phyloP scores from a whole-genome alignment of 2,888 invertebrate species.

The Meta bourneti region DNA sequence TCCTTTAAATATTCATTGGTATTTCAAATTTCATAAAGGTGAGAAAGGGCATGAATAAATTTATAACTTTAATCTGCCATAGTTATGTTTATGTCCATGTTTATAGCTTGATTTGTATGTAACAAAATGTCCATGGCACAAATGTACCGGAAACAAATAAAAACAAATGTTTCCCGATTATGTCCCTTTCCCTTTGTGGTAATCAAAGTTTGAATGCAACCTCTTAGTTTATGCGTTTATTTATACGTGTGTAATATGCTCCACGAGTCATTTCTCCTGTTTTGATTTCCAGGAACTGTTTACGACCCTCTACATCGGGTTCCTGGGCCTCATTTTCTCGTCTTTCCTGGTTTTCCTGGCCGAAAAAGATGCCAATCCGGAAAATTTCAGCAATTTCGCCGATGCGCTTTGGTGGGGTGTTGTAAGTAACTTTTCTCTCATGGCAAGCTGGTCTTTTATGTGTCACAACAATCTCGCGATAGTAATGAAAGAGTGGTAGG shows the following conservation, averaged over 20 bases:
- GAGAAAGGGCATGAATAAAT: too few relatives aligned
- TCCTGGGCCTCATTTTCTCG: conserved; percentile 95
- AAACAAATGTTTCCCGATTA: neutral
- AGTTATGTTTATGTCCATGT: too few relatives aligned
- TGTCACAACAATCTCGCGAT: neutral
- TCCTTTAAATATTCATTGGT: too few relatives aligned
- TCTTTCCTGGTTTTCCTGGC: conserved; percentile 96
- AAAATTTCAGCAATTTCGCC: conserved; percentile 92
- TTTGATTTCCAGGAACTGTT: conserved; percentile 88
- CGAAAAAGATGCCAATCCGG: conserved; percentile 91
- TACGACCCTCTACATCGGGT: conserved; percentile 96
- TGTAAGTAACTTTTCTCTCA: conserved; percentile 85
- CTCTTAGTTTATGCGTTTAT: neutral
- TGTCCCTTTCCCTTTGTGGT: neutral
- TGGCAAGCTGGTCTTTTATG: neutral
- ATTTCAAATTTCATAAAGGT: too few relatives aligned
- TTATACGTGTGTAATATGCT: neutral
- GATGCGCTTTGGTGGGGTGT: conserved; percentile 98
- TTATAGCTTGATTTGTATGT: too few relatives aligned
- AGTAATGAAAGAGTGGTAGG: too few relatives aligned
- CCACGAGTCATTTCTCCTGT: conserved; percentile 27
- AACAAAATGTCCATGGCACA: too few relatives aligned
- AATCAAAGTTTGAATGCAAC: neutral
- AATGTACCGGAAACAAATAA: too few relatives aligned
- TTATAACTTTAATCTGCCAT: too few relatives aligned